phyloP scores from a whole-genome alignment of 2,113 vertebrate genomes.

The Regulus satrapa region DNA sequence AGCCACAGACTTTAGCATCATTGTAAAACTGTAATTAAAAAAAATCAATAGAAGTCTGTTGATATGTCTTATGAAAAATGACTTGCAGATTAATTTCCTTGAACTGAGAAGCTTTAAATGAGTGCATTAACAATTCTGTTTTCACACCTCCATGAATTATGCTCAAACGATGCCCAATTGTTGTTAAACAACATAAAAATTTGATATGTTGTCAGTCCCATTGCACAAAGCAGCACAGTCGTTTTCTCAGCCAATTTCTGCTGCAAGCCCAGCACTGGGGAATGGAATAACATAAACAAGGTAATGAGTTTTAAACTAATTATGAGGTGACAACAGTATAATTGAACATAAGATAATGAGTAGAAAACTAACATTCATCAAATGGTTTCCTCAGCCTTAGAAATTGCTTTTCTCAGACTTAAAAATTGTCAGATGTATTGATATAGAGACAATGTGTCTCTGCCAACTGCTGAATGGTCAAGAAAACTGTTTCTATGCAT shows the following conservation, averaged over 20 bases:
- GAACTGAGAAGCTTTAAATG: conserved; percentile 48
- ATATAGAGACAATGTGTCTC: neutral
- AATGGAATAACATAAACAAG: conserved; percentile 55
- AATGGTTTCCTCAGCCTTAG: conserved; percentile 19
- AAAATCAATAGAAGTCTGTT: conserved; percentile 33
- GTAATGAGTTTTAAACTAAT: conserved; percentile 65
- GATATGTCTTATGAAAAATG: conserved; percentile 44
- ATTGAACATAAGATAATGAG: conserved; percentile 61
- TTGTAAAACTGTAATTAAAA: conserved; percentile 48
- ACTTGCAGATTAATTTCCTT: conserved; percentile 63
- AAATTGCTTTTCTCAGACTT: neutral
- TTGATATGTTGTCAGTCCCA: conserved; percentile 56
- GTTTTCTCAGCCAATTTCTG: conserved; percentile 51
- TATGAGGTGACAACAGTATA: conserved; percentile 59
- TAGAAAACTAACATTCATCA: conserved; percentile 19
- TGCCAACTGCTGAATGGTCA: neutral
- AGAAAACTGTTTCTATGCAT: neutral
- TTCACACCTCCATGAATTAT: conserved; percentile 62
- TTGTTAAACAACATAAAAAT: conserved; percentile 64
- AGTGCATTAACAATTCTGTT: conserved; percentile 51
- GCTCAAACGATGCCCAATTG: conserved; percentile 24
- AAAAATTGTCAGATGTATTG: neutral
- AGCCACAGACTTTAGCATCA: conserved; percentile 23
- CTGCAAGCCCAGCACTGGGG: conserved; percentile 41
- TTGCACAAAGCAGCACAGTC: conserved; percentile 46